Evolutionary conservation across 2,797 vertebrate genomes (phyloP), one percentile per base, ranked within the genome.

Genomic region (Peromyscus attwateri): DNA sequence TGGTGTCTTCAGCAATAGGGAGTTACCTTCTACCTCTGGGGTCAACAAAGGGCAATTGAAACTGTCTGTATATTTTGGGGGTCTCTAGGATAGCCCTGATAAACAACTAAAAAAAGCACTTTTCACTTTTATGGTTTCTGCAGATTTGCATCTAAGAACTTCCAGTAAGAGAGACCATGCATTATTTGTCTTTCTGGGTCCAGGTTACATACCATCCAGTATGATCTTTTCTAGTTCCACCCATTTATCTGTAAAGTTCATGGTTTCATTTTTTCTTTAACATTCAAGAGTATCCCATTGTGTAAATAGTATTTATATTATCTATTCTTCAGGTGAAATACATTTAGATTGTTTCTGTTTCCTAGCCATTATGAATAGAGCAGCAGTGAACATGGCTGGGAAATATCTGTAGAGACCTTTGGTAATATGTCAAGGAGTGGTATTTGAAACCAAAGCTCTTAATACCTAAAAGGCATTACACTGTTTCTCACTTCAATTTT

Each of bases 391-490:
- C 62, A 85, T 49, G 82, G 6, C 6, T 85, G 62, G 34, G 43
- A 46, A 66, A 49, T 34, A 34, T 46, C 60, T 84, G 43, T 66
- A 29, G 40, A n/a, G 43, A 14, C 40, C 17, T 68, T 68, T 68
- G 64, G 82, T 43, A 3, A 49, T 66, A 68, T 13, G 11, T 68
- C 43, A 68, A 49, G 6, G 62, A 68, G 9, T 34, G 5, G 43
- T 93, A 71, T 92, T 87, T 90, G 60, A 90, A 94, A 84, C 25
- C 29, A 62, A 55, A 68, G 21, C 11, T 91, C 8, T 87, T 43
- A 87, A 13, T 81, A 27, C 21, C 43, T 83, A 87, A 70, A 87
- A 94, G 27, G 11, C n/a, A 70, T 55, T 37, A 34, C 16, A 27
- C 3, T 68, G 2, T 25, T 94, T 92, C n/a, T 89, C 46, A 81